Base-by-base conservation (phyloP, 2,888 invertebrate genomes). In the Xestia xanthographa region DNA sequence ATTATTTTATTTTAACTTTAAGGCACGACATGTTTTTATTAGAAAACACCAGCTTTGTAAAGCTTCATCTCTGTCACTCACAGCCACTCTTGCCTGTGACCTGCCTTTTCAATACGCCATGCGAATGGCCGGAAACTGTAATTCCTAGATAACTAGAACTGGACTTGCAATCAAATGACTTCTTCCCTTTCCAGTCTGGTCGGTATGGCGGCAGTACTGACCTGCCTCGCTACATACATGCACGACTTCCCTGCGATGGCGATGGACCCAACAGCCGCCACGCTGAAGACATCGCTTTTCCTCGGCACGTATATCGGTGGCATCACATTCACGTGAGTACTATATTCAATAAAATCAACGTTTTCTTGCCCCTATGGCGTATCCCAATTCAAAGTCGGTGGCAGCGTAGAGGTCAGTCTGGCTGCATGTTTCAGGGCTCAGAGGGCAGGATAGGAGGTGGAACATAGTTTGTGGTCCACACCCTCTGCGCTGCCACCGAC, bases 221-320 rank as follows among this genome's bases (percentile, higher is more conserved):
- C 99, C 0, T 99, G 99, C 93, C 90, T 98, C 20, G 98, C 98
- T 0, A 98, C 98, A 38, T 98, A 97, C 94, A 97, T 99, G 94
- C 98, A 98, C 88, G 98, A 99, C 92, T 98, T 98, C 94, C 98
- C 98, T 5, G 97, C 97, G 75, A 98, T 99, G 96, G 98, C 98
- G 29, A 97, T 97, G 0, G 98, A 98, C 95, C 98, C 98, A 34
- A 97, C 98, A 2, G 98, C 98, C 5, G 98, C 98, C 87, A 98
- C 98, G 60, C 97, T 98, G 86, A 98, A 98, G 95, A 98, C 98
- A 0, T 97, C 98, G 5, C 97, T 98, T 56, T 98, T 98, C 96
- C 97, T 99, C 66, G 99, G 99, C 34, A 98, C 98, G 0, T 98
- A 98, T 95, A 99, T 99, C 90, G 99, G 99, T 80, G 99, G 98